Base-by-base conservation (phyloP, 35 echinoderm and acorn worm species). In the Heliocidaris erythrogramma region DNA sequence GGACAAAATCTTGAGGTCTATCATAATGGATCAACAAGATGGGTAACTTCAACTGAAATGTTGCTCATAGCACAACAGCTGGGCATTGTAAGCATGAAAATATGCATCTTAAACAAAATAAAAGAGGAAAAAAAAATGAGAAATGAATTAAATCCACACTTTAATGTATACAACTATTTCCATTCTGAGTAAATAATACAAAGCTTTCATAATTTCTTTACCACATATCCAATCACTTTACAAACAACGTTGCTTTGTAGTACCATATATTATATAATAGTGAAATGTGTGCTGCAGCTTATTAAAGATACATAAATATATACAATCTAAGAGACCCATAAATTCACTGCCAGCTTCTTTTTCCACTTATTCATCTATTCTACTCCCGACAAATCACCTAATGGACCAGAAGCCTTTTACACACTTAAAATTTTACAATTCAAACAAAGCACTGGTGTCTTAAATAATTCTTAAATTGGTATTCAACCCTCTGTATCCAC, bases 211-310 rank as follows among this genome's bases (percentile, higher is more conserved):
- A 78, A 78, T n/a, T 78, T 78, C 65, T 78, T 8, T 17, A 2
- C n/a, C 65, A 78, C 10, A 27, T 78, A 18, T 60, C 59, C 12
- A 78, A 27, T 78, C 27, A 78, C 65, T 78, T 78, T 27, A 27
- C 65, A 78, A 78, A 56, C 52, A 11, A 78, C 27, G 18, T 78
- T 56, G 11, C 65, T 78, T 78, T 29, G 65, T 78, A 78, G 65
- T 78, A 78, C 65, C 65, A 78, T 78, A 78, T 18, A 78, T 78
- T 78, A 78, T 78, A 78, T 78, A 78, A 27, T 78, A 78, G 65
- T n/a, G n/a, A n/a, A n/a, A n/a, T n/a, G n/a, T 27, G 61, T 71
- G 61, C 61, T 27, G 61, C 65, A 78, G 65, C 65, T 78, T 56
- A 10, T 13, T 8, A 11, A 56, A 10, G 0, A 56, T 78, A 78